phyloP scores from a whole-genome alignment of 2,797 vertebrate genomes.

The Balearica regulorum region DNA sequence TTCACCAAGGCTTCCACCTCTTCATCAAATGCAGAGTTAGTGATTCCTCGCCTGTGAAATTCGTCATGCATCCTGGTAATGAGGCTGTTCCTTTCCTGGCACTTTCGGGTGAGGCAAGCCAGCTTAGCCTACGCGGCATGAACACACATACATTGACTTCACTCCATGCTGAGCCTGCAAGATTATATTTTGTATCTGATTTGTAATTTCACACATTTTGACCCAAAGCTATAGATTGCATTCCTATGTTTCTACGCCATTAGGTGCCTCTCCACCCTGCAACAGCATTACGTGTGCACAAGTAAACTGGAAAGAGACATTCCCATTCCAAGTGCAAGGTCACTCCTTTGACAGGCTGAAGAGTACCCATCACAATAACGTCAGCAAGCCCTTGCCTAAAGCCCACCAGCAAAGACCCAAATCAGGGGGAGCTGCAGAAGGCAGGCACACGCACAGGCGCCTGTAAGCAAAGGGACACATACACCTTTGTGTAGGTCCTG shows the following conservation, averaged over 20 bases:
- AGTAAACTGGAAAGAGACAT: background rate
- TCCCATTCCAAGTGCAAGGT: background rate
- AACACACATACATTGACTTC: background rate
- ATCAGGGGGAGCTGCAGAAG: background rate
- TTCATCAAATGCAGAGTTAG: slow-evolving; percentile 56
- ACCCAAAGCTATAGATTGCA: background rate
- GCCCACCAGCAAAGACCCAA: background rate
- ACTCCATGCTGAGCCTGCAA: background rate
- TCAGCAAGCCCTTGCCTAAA: background rate
- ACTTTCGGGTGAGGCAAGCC: slow-evolving; percentile 82
- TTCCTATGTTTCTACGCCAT: background rate
- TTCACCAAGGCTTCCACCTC: slow-evolving; percentile 69
- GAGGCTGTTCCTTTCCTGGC: slow-evolving; percentile 79
- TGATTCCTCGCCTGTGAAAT: slow-evolving; percentile 55
- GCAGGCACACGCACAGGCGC: background rate
- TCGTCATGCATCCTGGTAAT: slow-evolving; percentile 71
- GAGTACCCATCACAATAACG: background rate
- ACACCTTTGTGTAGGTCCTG: background rate
- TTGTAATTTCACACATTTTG: background rate
- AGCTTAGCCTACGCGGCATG: slow-evolving; percentile 78
- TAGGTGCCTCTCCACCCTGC: background rate
- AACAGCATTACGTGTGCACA: fast-evolving
- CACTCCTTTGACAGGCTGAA: background rate
- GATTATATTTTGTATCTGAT: background rate
- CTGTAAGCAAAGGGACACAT: background rate